Evolutionary conservation across 37 sponge, comb jelly and placozoan genomes (phyloP), one percentile per base, ranked within the genome.

Genomic region (Ianthella basta): DNA sequence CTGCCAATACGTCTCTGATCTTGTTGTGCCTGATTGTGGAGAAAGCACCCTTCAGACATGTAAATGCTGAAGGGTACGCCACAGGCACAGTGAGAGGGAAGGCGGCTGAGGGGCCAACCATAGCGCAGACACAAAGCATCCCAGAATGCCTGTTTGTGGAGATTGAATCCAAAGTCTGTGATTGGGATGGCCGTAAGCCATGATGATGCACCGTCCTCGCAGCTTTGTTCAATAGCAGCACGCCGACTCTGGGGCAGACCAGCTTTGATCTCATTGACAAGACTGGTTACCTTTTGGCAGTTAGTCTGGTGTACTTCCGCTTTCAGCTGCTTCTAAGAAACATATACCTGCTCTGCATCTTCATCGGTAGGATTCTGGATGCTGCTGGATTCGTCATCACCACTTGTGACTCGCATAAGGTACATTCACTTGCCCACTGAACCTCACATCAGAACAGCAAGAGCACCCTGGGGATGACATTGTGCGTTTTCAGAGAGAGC

Each of bases 31-130:
- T 68, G 25, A 68, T 68, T 15, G 27, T n/a, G 32, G 70, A 27
- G 32, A 68, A 68, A 23, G 32, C 70, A 29, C 70, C 70, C 32
- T 68, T 68, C 19, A 27, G 70, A n/a, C 70, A 68, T 15, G 27
- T 68, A 15, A 68, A 68, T 68, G 32, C 32, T 29, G 19, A 68
- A 68, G 32, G 32, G 70, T 15, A 27, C 70, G 32, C 70, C 70
- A 68, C 70, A 68, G 32, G 27, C 25, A 68, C 70, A 68, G 70
- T 68, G 70, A 21, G 25, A 27, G 15, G 27, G 70, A 68, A 68
- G 70, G 25, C 70, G 15, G 32, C 32, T 27, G 32, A 68, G 70
- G 39, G 32, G 25, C 70, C 70, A 74, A 38, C 75, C 75, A 74
- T n/a, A 68, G 32, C 70, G 15, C 15, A 29, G 19, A 29, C 70